Percentiles rank a stretch among this genome's conserved stretches.
Evolutionary conservation across 2,888 invertebrate species (phyloP).

Genomic region (Muschampia staudingeri): DNA sequence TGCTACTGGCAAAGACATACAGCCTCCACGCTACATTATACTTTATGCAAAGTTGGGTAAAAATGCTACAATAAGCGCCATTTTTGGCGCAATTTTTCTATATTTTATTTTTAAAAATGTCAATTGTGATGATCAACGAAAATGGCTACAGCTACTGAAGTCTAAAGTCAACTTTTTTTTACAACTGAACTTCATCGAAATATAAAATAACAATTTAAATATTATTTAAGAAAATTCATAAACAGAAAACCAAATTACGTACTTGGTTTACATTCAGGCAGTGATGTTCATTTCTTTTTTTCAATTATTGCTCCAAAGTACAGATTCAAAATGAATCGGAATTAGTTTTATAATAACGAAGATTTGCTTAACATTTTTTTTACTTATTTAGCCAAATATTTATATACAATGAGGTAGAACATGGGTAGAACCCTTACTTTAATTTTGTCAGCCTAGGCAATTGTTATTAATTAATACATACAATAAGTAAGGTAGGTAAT

Average conservation of each 20-base stretch:
- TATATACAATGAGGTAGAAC: constrained; percentile 91
- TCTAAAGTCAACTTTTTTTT: constrained; percentile 55
- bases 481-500: constrained; percentile 40
- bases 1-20: constrained; percentile 84
- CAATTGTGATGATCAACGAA: constrained; percentile 68
- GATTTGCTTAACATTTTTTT: constrained; percentile 75
- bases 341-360: constrained; percentile 72
- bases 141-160: constrained; percentile 39
- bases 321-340: constrained; percentile 75
- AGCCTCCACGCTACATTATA: constrained; percentile 39
- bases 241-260: constrained; percentile 63
- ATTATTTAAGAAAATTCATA: constrained; percentile 61
- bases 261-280: constrained; percentile 77
- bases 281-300: constrained; percentile 73
- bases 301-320: constrained; percentile 85
- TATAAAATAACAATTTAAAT: constrained; percentile 57
- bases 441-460: constrained; percentile 82
- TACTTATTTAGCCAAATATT: constrained; percentile 87
- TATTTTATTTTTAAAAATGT: constrained; percentile 16
- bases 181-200: constrained; percentile 66
- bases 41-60: constrained; percentile 48
- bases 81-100: not conserved
- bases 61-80: constrained; percentile 38
- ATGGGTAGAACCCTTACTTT: constrained; percentile 81
- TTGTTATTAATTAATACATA: constrained; percentile 65